Base-by-base conservation (phyloP, 2,797 vertebrate species). In the Zalophus californianus region DNA sequence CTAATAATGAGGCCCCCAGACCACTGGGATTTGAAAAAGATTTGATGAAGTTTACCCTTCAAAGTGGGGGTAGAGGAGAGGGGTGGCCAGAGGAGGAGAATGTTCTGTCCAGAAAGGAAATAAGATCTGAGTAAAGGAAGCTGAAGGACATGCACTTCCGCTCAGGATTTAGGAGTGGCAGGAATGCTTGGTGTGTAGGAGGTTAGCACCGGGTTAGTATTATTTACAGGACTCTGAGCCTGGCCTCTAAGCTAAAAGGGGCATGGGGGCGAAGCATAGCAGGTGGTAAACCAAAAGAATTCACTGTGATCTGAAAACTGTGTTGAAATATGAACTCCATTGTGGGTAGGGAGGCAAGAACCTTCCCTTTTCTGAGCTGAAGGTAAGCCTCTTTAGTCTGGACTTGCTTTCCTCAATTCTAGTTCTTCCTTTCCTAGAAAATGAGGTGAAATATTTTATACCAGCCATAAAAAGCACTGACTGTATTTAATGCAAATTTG, bases 261-360 rank as follows among this genome's bases (percentile, higher is more conserved):
- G 5, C 3, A 0, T 64, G 52, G 56, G 23, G 44, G 13, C 85
- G 25, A 35, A 66, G n/a, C 6, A 10, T 52, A 90, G 75, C 92
- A 96, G 92, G 92, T 84, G 80, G 44, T 56, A 58, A 91, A 84
- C 84, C 73, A 64, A 92, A 64, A 35, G 29, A 54, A 96, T 96
- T 86, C 70, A 41, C 78, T 79, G n/a, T 84, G 25, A 79, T 90
- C 25, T 32, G 92, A 77, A 83, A 96, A 90, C 86, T n/a, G 82
- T 91, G 21, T 73, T 29, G 78, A 93, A 70, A 70, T 75, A 38
- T 32, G 50, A 72, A 82, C 21, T 80, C 18, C 50, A 27, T 29
- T 91, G 38, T 80, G 79, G 58, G 32, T 20, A 38, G 66, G 70
- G 62, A 93, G 20, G 44, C 80, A 66, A 79, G 84, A 64, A 79